These are phyloP conservation scores for Henricia sp. DNA, from an alignment of 53 echinoderm and acorn worm genomes.

Conservation along the genomic window DNA sequence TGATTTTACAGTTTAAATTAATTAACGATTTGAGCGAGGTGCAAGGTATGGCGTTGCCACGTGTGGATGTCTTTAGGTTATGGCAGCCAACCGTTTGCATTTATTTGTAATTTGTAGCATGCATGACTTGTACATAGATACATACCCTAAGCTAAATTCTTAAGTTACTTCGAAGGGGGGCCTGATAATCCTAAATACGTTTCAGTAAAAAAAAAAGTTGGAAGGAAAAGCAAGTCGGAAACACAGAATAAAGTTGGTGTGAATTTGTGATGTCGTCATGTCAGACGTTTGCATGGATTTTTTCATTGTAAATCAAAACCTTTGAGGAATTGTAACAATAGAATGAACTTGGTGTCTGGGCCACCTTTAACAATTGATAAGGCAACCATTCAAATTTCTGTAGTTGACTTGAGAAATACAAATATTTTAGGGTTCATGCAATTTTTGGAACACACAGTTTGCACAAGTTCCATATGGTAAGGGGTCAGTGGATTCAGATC, in stretches of 20 bases:
- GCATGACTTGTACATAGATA: constrained; percentile 76
- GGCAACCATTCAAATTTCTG: no score
- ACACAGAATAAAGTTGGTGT: not conserved
- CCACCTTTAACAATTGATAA: no score
- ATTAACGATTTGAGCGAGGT: constrained; percentile 25
- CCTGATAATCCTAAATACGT: not conserved
- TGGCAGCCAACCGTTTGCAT: constrained; percentile 6
- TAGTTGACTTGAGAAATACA: no score
- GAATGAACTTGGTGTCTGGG: no score
- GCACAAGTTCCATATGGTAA: no score
- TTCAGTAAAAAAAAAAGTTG: not conserved
- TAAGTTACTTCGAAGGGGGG: constrained; percentile 27
- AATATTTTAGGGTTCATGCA: no score
- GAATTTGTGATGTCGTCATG: no score
- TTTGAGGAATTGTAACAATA: no score
- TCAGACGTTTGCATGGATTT: no score
- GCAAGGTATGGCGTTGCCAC: constrained; percentile 1
- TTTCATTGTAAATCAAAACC: no score
- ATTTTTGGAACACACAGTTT: no score
- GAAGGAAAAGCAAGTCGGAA: constrained; percentile 31
- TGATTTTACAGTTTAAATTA: constrained; percentile 66
- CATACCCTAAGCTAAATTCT: constrained; percentile 53
- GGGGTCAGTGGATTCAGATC: no score
- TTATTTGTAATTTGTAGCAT: constrained; percentile 72
- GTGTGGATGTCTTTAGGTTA: not conserved